A percentile compares a stretch with the other conserved stretches of the same genome.
Evolutionary conservation across 2,888 invertebrate genomes (phyloP).

Genomic region (Pterobdella sp.): DNA sequence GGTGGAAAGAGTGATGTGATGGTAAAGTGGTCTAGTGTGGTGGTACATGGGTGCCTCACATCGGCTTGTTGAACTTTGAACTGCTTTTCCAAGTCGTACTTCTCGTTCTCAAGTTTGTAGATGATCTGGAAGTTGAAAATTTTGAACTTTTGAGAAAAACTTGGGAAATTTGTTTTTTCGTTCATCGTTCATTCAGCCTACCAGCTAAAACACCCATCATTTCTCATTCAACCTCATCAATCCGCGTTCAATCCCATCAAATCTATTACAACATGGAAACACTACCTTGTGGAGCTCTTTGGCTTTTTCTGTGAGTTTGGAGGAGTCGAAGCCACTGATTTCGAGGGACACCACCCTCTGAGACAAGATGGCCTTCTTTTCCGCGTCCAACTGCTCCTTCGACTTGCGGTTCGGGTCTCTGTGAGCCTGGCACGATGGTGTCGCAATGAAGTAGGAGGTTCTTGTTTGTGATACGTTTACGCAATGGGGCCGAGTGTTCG

Average conservation of each 20-base stretch:
- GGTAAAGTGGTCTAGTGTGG: too few species aligned
- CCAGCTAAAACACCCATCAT: too few species aligned
- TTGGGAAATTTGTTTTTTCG: not conserved
- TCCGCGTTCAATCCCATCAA: not conserved
- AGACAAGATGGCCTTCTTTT: constrained; percentile 91
- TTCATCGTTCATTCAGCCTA: not conserved
- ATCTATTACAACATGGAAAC: not conserved
- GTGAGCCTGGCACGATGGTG: not conserved
- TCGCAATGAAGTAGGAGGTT: too few species aligned
- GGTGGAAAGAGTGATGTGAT: too few species aligned
- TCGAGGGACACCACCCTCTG: constrained; percentile 51
- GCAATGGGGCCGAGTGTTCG: too few species aligned
- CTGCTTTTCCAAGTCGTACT: constrained; percentile 95
- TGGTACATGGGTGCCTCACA: constrained; percentile 61
- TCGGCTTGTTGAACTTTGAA: constrained; percentile 98
- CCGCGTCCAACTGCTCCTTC: constrained; percentile 97
- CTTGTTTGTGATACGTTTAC: too few species aligned
- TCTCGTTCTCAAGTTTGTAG: constrained; percentile 89
- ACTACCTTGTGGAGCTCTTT: constrained; percentile 76
- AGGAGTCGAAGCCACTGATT: constrained; percentile 68
- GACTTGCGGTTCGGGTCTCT: constrained; percentile 63
- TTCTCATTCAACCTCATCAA: too few species aligned
- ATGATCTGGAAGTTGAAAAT: too few species aligned
- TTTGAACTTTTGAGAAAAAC: too few species aligned
- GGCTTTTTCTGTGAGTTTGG: constrained; percentile 76